These are phyloP conservation scores for Steromphala cineraria DNA, from an alignment of 2,888 invertebrate species.

Conservation along the genomic window DNA sequence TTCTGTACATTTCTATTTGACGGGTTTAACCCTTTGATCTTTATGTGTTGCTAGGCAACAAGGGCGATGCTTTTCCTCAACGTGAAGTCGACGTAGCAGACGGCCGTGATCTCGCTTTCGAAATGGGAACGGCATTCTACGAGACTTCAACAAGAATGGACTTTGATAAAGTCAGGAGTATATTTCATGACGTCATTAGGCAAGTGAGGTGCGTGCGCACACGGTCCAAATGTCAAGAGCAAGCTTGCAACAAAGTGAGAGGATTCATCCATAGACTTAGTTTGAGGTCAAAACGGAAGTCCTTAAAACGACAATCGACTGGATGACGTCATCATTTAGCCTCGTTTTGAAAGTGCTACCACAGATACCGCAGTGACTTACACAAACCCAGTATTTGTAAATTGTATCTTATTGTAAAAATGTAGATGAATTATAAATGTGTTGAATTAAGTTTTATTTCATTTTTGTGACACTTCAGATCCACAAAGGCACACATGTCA, in stretches of 20 bases:
- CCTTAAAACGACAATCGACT: slow-evolving; percentile 16
- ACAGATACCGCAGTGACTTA: no score
- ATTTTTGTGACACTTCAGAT: no score
- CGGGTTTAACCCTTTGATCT: no score
- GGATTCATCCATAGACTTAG: slow-evolving; percentile 31
- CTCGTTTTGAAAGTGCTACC: no score
- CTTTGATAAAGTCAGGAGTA: slow-evolving; percentile 21
- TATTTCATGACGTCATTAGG: slow-evolving; percentile 42
- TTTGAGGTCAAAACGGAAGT: slow-evolving; percentile 13
- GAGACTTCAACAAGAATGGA: slow-evolving; percentile 34
- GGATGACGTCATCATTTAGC: neutral
- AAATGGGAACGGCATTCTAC: slow-evolving; percentile 37
- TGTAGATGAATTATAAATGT: no score
- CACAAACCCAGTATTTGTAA: no score
- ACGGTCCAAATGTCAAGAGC: slow-evolving; percentile 13
- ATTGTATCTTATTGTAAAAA: no score
- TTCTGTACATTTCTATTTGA: no score
- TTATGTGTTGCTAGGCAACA: slow-evolving; percentile 25
- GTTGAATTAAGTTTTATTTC: no score
- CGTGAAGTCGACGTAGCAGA: slow-evolving; percentile 27
- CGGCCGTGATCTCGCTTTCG: slow-evolving; percentile 36
- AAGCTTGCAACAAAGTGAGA: slow-evolving; percentile 22
- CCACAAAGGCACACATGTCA: no score
- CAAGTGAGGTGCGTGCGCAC: slow-evolving; percentile 35
- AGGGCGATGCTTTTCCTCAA: slow-evolving; percentile 16